phyloP scores from a whole-genome alignment of 1,140 invertebrate genomes.

The Bombyx mandarina region DNA sequence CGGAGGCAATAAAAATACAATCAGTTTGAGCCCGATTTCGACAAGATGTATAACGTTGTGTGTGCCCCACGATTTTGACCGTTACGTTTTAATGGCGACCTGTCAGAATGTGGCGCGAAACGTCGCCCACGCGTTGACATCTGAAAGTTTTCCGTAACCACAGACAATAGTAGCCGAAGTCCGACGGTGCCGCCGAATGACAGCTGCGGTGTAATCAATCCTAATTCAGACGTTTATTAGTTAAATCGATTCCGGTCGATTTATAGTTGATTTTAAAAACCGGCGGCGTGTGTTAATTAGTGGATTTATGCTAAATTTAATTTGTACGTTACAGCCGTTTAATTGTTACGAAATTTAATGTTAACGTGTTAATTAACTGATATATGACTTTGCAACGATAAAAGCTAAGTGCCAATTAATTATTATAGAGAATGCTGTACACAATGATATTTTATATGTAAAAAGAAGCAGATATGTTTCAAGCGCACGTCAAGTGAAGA shows the following conservation, averaged over 20 bases:
- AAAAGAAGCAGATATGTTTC: no score
- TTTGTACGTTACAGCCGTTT: no score
- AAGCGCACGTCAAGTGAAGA: no score
- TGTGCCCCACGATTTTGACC: not conserved
- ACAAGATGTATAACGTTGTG: slow-evolving; percentile 42
- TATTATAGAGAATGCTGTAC: no score
- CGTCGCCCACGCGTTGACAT: slow-evolving; percentile 36
- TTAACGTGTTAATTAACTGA: no score
- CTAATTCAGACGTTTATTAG: slow-evolving; percentile 24
- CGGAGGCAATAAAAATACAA: slow-evolving; percentile 55
- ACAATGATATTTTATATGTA: no score
- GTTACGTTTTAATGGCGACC: slow-evolving; percentile 27
- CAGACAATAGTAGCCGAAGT: slow-evolving; percentile 24
- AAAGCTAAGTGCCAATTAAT: no score
- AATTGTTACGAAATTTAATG: no score
- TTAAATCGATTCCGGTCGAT: slow-evolving; percentile 8
- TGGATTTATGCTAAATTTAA: slow-evolving; percentile 1
- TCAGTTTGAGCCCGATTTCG: slow-evolving; percentile 59
- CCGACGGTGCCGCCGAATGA: slow-evolving; percentile 14
- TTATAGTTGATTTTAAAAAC: slow-evolving; percentile 8
- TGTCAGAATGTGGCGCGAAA: slow-evolving; percentile 49
- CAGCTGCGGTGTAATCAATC: slow-evolving; percentile 18
- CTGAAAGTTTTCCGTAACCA: slow-evolving; percentile 20
- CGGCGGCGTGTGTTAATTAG: slow-evolving; percentile 8
- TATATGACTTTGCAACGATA: no score